These are phyloP conservation scores for Lophura nycthemera DNA, from an alignment of 2,113 vertebrate species.

Conservation along the genomic window DNA sequence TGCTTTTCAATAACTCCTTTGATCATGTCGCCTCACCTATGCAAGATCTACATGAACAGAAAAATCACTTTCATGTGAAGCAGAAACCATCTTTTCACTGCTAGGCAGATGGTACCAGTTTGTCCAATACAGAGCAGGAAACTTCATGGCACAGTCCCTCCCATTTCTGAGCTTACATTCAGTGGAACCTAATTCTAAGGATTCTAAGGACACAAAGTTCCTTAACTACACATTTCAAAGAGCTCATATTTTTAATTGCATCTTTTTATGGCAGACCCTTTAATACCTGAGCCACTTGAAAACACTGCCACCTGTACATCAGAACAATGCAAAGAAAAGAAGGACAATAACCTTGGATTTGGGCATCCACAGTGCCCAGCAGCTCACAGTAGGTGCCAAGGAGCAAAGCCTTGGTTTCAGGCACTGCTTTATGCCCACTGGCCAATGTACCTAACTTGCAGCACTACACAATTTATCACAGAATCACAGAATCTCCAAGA, in stretches of 20 bases:
- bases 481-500: no score
- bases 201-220: neutral
- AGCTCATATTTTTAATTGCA: neutral
- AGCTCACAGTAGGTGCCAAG: neutral
- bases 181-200: neutral
- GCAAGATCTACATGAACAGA: neutral
- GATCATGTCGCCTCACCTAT: fast-evolving
- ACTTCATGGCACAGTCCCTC: neutral
- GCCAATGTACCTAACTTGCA: neutral
- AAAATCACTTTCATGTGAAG: neutral
- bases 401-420: neutral
- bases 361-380: neutral
- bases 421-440: neutral
- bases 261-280: neutral
- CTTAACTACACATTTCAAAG: neutral
- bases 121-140: neutral
- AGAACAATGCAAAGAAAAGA: neutral
- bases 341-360: neutral
- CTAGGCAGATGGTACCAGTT: neutral
- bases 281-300: neutral
- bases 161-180: neutral
- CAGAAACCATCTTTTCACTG: neutral
- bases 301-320: neutral
- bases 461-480: neutral
- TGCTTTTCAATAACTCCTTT: neutral